Evolutionary conservation across 2,888 invertebrate genomes (phyloP), one percentile per base, ranked within the genome.

Genomic region (Drosophila glabriapex): DNA sequence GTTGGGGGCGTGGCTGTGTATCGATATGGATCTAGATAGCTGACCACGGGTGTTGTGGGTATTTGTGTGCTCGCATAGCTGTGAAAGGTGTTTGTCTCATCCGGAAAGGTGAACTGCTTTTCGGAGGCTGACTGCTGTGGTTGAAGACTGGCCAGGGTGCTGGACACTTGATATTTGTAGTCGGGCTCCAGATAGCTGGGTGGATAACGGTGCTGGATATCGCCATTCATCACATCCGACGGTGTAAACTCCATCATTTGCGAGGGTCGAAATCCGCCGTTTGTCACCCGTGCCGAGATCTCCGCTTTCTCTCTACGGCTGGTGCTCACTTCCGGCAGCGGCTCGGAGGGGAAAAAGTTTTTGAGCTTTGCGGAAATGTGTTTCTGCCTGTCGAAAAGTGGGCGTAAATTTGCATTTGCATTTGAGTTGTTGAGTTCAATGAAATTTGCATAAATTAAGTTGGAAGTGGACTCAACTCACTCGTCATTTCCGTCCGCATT

Each of bases 191-290:
- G 61, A 59, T 86, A 89, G 43, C 82, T 90, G 9, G 91, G 82
- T 14, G 86, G 89, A 79, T 76, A 91, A 14, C 83, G 90, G 16
- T 73, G 90, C 19, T 75, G 67, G 1, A 16, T 28, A 2, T 50
- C 60, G 10, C 68, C 69, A 0, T 68, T 59, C 86, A 85, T 78
- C 59, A 84, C 92, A 83, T 92, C 92, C 14, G 91, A 86, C 10
- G 87, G 80, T 35, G 92, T 92, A 53, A 92, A 92, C 16, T 89
- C 91, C 50, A 92, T 66, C 78, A 92, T 77, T 65, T 90, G 90
- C 5, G 92, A 91, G 41, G 92, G 91, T 7, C 85, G 80, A 70
- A 92, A 92, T 6, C 84, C 83, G 7, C 78, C 81, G 9, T 64
- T 90, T 14, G 78, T 78, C 10, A 85, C 76, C 16, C 88, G 74